phyloP scores from a whole-genome alignment of 2,888 invertebrate species.

The Chydorus sphaericus region DNA sequence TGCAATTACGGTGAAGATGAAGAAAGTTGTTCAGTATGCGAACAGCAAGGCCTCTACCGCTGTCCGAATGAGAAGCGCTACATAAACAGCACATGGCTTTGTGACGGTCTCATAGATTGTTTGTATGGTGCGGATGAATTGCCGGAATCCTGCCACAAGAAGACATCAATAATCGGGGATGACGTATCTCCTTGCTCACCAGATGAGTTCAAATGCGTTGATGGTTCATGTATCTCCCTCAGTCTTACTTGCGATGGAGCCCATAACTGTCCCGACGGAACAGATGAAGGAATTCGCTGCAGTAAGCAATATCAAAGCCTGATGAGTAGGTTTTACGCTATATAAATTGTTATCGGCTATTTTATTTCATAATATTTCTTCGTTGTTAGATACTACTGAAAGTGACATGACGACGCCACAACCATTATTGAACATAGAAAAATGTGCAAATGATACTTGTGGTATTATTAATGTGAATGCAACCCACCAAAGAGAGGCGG shows the following conservation, averaged over 20 bases:
- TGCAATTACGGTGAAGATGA: conserved; percentile 22
- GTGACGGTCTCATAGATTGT: conserved; percentile 43
- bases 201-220: conserved; percentile 33
- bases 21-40: conserved; percentile 18
- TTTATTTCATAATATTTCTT: no score
- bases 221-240: conserved; percentile 41
- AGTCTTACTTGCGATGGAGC: conserved; percentile 39
- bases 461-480: no score
- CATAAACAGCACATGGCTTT: conserved; percentile 30
- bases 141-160: neutral
- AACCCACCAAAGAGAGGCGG: no score
- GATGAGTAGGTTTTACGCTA: no score
- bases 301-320: no score
- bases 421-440: no score
- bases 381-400: no score
- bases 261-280: conserved; percentile 34
- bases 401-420: no score
- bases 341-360: no score
- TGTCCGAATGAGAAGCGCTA: conserved; percentile 15
- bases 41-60: neutral
- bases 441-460: no score
- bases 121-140: conserved; percentile 41
- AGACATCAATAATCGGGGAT: neutral
- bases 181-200: neutral
- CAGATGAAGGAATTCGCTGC: conserved; percentile 14